Base-by-base conservation (phyloP, 2,888 invertebrate genomes). In the Labia minor region DNA sequence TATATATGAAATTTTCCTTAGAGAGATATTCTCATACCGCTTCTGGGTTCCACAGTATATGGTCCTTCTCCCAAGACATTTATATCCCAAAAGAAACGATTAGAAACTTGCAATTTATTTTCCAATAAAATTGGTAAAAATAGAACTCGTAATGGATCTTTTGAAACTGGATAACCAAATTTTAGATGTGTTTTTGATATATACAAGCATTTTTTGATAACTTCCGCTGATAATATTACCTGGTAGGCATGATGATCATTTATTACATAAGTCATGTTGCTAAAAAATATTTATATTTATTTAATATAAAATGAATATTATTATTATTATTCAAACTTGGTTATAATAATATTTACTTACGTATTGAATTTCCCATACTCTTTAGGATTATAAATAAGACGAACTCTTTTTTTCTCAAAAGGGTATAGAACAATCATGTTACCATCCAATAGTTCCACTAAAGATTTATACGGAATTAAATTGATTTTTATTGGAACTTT, bases 51-150 rank as follows among this genome's bases (percentile, higher is more conserved):
- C 65, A 86, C 77, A 67, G 69, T 75, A 70, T 83, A 77, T 64
- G 81, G 79, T 78, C 72, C 1, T 81, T 81, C 63, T 84, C 76
- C 33, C 14, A 14, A 8, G n/a, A 3, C 14, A 49, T 16, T 11
- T 16, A 49, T 2, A 16, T 81, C 75, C 72, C 85, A 81, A 64
- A 78, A 73, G 75, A 81, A 83, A 2, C 76, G 72, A 0, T 81
- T 81, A 62, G 79, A 76, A 72, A 82, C 81, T 69, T 82, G 79
- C 1, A 84, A 79, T 18, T 80, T 78, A 74, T 85, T 85, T 71
- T 78, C 79, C 37, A 85, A 72, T 72, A 79, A 79, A 0, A 83
- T 65, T 4, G 66, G 16, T 16, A 67, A 4, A 49, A 62, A 66
- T 21, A 61, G 26, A 11, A 18, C 67, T 20, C 6, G 70, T 65